These are phyloP conservation scores for Anagrus nilaparvatae DNA, from an alignment of 1,140 invertebrate genomes.

Conservation along the genomic window DNA sequence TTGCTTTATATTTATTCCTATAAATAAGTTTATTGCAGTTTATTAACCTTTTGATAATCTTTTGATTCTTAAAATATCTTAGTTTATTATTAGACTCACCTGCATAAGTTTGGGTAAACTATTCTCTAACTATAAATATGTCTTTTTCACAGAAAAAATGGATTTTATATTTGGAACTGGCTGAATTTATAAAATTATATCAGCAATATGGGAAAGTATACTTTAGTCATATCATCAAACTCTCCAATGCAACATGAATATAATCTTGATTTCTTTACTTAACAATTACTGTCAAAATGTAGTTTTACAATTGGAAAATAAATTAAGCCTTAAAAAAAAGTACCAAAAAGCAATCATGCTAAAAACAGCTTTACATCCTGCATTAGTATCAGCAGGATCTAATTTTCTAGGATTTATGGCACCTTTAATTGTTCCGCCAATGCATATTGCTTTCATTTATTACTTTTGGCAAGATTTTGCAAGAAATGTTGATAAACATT, in stretches of 20 bases:
- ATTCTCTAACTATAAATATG: slow-evolving; percentile 14
- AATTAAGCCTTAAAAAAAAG: slow-evolving; percentile 3
- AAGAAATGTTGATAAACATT: slow-evolving; percentile 52
- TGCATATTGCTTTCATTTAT: slow-evolving; percentile 56
- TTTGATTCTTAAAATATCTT: slow-evolving; percentile 11
- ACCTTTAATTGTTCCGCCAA: slow-evolving; percentile 45
- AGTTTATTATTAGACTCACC: slow-evolving; percentile 12
- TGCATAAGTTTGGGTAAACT: slow-evolving; percentile 5
- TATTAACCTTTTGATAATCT: too few species aligned
- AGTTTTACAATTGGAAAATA: background rate
- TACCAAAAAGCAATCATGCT: slow-evolving; percentile 18
- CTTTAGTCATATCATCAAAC: background rate
- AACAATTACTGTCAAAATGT: background rate
- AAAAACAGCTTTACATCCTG: slow-evolving; percentile 27
- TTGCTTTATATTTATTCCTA: too few species aligned
- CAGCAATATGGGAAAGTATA: slow-evolving; percentile 12
- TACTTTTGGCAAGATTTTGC: slow-evolving; percentile 64
- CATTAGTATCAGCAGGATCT: slow-evolving; percentile 30
- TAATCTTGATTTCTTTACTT: background rate
- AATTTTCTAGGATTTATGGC: slow-evolving; percentile 37
- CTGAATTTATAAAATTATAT: slow-evolving; percentile 1
- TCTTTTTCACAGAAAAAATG: slow-evolving; percentile 11
- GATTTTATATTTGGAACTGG: slow-evolving; percentile 11
- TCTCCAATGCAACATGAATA: background rate
- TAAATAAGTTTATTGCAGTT: too few species aligned